Conservation (phyloP, 2,797 vertebrate genomes). For the Margarornis squamiger region DNA sequence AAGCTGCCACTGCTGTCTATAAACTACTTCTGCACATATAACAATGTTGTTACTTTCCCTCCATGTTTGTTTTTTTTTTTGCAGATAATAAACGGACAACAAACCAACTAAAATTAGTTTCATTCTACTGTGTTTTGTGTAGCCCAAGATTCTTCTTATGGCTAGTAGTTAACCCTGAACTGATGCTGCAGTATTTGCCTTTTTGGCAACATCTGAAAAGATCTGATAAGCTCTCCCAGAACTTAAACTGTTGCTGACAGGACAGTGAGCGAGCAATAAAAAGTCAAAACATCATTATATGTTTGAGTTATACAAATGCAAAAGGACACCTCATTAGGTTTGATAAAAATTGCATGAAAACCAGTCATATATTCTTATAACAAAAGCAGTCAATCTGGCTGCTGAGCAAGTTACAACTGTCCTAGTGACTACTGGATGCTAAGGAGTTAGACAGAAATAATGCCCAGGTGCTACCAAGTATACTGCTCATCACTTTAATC, state of each 20-base stretch:
- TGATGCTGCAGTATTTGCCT: background rate
- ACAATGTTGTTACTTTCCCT: background rate
- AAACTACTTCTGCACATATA: background rate
- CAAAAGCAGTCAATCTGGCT: accelerated
- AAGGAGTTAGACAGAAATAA: background rate
- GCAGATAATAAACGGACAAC: background rate
- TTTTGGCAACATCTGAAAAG: background rate
- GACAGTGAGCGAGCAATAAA: background rate
- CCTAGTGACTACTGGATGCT: background rate
- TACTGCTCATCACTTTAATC: background rate
- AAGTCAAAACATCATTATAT: background rate
- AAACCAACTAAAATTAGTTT: background rate
- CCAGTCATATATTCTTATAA: background rate
- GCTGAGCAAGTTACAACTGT: background rate
- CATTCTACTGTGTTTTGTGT: background rate
- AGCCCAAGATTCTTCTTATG: background rate
- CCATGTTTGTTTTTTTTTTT: background rate
- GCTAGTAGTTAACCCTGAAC: background rate
- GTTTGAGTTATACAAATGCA: background rate
- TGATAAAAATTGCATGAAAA: background rate
- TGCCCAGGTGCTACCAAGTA: background rate
- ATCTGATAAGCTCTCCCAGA: background rate
- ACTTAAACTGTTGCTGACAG: background rate
- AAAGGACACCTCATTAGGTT: background rate
- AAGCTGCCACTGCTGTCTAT: background rate